phyloP scores from a whole-genome alignment of 2,797 vertebrate genomes.

The Semotilus atromaculatus region DNA sequence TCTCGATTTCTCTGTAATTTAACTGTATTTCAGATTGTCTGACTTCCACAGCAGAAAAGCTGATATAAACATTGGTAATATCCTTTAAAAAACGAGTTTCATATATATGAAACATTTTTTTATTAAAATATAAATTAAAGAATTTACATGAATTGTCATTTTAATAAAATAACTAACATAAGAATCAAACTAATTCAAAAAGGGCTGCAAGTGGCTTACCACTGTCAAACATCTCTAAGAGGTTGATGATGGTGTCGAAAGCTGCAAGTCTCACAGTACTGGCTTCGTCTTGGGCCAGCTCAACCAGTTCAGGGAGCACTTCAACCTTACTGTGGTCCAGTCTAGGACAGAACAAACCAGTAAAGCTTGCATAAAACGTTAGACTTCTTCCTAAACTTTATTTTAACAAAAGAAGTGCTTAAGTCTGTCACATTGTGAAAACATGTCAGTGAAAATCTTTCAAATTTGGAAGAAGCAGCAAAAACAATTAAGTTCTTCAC shows the following conservation, averaged over 20 bases:
- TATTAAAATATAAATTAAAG: background rate
- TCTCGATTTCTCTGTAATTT: background rate
- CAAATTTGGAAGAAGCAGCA: background rate
- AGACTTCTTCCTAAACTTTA: background rate
- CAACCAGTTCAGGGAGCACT: constrained; percentile 90
- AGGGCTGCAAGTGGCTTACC: constrained; percentile 72
- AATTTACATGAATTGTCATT: background rate
- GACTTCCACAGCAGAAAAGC: background rate
- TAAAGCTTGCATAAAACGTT: background rate
- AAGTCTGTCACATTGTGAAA: background rate
- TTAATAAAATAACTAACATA: background rate
- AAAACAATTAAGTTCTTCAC: background rate
- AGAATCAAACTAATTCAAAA: background rate
- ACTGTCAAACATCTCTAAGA: constrained; percentile 88
- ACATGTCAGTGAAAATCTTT: background rate
- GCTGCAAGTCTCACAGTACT: constrained; percentile 89
- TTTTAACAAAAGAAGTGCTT: background rate
- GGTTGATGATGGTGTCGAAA: constrained; percentile 90
- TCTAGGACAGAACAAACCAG: constrained; percentile 59
- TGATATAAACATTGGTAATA: background rate
- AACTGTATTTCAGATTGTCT: background rate
- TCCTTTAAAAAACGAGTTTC: background rate
- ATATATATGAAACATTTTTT: too few species aligned
- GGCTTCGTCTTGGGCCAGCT: constrained; percentile 87
- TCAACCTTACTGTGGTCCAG: constrained; percentile 86